Base-by-base conservation (phyloP, 1,140 invertebrate genomes). In the Drosophila carrolli region DNA sequence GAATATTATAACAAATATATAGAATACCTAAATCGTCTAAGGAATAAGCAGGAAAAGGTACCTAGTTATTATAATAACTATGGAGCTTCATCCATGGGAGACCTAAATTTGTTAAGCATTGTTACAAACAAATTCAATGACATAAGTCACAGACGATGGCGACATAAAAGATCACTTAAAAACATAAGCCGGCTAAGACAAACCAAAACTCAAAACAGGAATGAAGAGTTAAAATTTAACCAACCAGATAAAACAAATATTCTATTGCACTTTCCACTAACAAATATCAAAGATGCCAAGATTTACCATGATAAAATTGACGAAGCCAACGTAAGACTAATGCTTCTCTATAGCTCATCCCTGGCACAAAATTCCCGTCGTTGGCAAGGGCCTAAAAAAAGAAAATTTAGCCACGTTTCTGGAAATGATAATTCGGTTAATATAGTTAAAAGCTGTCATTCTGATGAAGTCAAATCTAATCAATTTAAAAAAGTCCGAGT, bases 1-100 rank as follows among this genome's bases (percentile, higher is more conserved):
- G 91, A 92, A 65, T 92, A 92, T 67, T 74, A 75, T 11, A 90
- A 56, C 9, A 92, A 92, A 82, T 92, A 92, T 53, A 47, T 81
- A 13, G 74, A 91, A 75, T 92, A 92, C 53, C 67, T 92, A 38
- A 56, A 59, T 6, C 79, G 81, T 5, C 48, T 91, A 5, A 78
- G 38, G 35, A 72, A 19, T 29, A 63, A 66, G 7, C 55, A 79
- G 1, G 35, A 41, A 23, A 51, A 50, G 14, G 6, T 47, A 40
- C 53, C 5, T 5, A 58, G 5, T 27, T 50, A 27, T 8, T 46
- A 53, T 1, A 65, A 37, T 1, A 35, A 16, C 10, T 35, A 70
- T 11, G 23, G 38, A 43, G 5, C n/a, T 6, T 37, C 29, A 35
- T 9, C 32, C 10, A 8, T 8, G 8, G 29, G 44, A 14, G 73